A percentile compares a stretch with the other conserved stretches of the same genome.
These are phyloP conservation scores for Drosophila pegasa DNA, from an alignment of 2,888 invertebrate genomes.

Conservation along the genomic window DNA sequence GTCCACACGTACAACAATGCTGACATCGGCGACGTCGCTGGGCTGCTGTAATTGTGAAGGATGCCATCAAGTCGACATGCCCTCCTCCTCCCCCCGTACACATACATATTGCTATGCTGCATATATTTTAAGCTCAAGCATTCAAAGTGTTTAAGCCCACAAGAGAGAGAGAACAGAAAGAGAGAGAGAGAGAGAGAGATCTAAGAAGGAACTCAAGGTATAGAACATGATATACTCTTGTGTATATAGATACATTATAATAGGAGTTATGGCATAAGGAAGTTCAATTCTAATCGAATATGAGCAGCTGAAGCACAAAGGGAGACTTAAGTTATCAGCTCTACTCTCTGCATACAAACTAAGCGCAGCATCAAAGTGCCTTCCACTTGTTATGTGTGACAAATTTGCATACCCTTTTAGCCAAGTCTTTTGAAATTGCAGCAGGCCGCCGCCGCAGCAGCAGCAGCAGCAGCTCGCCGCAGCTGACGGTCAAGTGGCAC, in stretches of 20 bases:
- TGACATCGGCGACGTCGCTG: conserved; percentile 21
- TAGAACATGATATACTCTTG: not conserved
- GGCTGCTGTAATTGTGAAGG: conserved; percentile 78
- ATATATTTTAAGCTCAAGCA: conserved; percentile 71
- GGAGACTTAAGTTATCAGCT: not conserved
- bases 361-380: too few relatives aligned
- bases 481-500: conserved; percentile 77
- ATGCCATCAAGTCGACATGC: conserved; percentile 75
- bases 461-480: conserved; percentile 53
- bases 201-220: not conserved
- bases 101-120: conserved; percentile 26
- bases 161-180: too few relatives aligned
- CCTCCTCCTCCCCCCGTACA: conserved; percentile 16
- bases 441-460: too few relatives aligned
- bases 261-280: not conserved
- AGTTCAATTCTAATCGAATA: not conserved
- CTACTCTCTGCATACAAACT: not conserved
- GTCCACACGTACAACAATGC: conserved; percentile 67
- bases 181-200: conserved; percentile 9
- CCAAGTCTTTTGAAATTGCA: conserved; percentile 21
- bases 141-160: conserved; percentile 73
- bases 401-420: conserved; percentile 1
- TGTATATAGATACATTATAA: not conserved
- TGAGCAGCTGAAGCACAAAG: too few relatives aligned
- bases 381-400: not conserved